A percentile compares a stretch with the other conserved stretches of the same genome.
Conservation (phyloP, 2,113 vertebrate species). For the Aspiorhynchus laticeps region DNA sequence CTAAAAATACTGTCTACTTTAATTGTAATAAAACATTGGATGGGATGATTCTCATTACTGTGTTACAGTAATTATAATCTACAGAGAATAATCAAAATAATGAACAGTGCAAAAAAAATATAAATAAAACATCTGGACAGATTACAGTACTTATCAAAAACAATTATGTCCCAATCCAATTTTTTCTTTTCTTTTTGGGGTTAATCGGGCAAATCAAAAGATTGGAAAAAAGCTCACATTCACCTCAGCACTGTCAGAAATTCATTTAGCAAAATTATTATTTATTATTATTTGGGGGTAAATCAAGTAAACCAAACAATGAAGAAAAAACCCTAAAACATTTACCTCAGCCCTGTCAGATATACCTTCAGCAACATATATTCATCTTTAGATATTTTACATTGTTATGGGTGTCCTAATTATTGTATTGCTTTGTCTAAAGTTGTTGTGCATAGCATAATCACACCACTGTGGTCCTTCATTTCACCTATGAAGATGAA, state of each 20-base stretch:
- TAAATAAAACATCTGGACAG: neutral
- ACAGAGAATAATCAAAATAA: neutral
- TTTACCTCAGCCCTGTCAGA: too few species aligned
- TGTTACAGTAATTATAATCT: neutral
- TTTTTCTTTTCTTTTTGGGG: neutral
- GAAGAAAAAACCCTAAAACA: neutral
- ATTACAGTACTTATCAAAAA: neutral
- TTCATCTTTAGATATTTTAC: neutral
- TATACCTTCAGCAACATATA: neutral
- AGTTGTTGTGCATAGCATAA: slow-evolving; percentile 6
- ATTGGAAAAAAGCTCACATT: neutral
- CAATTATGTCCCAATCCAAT: neutral
- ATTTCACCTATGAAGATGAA: slow-evolving; percentile 29
- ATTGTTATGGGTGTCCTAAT: neutral
- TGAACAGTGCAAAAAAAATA: neutral
- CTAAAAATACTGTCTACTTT: neutral
- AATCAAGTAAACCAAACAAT: neutral
- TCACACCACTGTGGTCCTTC: neutral
- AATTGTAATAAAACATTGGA: neutral
- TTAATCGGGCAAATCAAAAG: neutral
- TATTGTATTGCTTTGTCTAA: neutral
- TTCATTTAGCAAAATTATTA: neutral
- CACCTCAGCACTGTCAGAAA: neutral
- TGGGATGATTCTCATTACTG: neutral
- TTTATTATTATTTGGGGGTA: neutral